Conservation (phyloP, 2,888 invertebrate species). For the Papilio gigon region DNA sequence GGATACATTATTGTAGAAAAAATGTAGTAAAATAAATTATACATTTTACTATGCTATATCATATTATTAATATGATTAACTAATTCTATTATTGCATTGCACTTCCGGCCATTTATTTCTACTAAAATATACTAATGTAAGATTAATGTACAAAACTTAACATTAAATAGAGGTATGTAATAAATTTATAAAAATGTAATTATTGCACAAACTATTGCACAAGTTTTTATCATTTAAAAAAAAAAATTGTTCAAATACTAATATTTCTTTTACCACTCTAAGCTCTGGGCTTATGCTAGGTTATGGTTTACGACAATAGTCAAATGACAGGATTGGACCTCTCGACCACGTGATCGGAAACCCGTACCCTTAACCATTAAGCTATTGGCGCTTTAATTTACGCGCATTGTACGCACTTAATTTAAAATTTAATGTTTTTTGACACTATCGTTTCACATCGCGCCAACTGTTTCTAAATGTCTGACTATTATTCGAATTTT, state of each 20-base stretch:
- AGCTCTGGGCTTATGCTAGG: too few relatives aligned
- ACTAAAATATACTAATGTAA: conserved; percentile 37
- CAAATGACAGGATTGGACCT: too few relatives aligned
- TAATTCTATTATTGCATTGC: conserved; percentile 76
- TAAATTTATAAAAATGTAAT: conserved; percentile 16
- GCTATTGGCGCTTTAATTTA: too few relatives aligned
- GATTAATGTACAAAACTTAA: conserved; percentile 14
- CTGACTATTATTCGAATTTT: conserved; percentile 52
- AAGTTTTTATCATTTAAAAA: conserved; percentile 39
- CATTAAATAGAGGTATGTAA: conserved; percentile 11
- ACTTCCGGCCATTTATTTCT: conserved; percentile 72
- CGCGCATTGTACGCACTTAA: conserved; percentile 8
- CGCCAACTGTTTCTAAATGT: conserved; percentile 45
- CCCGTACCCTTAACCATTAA: too few relatives aligned
- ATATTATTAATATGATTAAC: conserved; percentile 39
- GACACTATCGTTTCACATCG: conserved; percentile 43
- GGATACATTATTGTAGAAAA: not conserved
- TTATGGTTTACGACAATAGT: too few relatives aligned
- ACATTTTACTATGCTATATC: conserved; percentile 29
- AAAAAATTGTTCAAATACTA: too few relatives aligned
- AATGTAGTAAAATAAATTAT: not conserved
- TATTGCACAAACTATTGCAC: conserved; percentile 71
- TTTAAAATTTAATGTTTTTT: not conserved
- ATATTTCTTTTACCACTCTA: too few relatives aligned
- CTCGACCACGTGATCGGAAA: too few relatives aligned